Evolutionary conservation across 2,797 vertebrate species (phyloP), one percentile per base, ranked within the genome.

Genomic region (Sylvia borin): DNA sequence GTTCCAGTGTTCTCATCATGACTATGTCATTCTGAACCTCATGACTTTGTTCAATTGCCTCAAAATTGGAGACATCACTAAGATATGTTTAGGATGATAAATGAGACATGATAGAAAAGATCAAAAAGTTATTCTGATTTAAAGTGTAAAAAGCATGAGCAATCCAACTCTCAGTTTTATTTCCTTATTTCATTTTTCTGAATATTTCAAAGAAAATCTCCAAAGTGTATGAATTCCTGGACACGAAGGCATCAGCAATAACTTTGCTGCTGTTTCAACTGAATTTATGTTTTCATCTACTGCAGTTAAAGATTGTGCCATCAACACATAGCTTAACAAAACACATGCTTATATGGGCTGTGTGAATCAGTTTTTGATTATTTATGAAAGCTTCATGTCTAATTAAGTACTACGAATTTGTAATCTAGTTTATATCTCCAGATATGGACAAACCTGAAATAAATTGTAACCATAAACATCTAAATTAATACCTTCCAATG

Each of bases 1-100:
- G 18, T 68, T 94, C 38, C 90, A 95, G 47, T 55, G 75, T 72
- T 97, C 95, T 92, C 36, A 67, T 67, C n/a, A 42, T 18, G 70
- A 91, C 17, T 55, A 19, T 11, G 34, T 57, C 48, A 32, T 67
- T 93, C 31, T 66, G 53, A 85, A 57, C n/a, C 66, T 85, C 88
- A 62, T 42, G 38, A 85, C 20, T 80, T 40, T 76, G 51, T 53
- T 94, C 75, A 91, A 34, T 76, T 93, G 87, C 65, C 67, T 95
- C 66, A 68, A 66, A 79, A 50, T 6, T n/a, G 55, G 78, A 73
- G 43, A 67, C 6, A 55, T 45, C 17, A 68, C 27, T 13, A 80
- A 90, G 36, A 70, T 55, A 22, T 9, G 14, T 51, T 82, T 47
- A 93, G 71, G 73, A 24, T 80, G 40, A 81, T 53, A 79, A 66